Base-by-base conservation (phyloP, 2,797 vertebrate genomes). In the Cyclura pinguis region DNA sequence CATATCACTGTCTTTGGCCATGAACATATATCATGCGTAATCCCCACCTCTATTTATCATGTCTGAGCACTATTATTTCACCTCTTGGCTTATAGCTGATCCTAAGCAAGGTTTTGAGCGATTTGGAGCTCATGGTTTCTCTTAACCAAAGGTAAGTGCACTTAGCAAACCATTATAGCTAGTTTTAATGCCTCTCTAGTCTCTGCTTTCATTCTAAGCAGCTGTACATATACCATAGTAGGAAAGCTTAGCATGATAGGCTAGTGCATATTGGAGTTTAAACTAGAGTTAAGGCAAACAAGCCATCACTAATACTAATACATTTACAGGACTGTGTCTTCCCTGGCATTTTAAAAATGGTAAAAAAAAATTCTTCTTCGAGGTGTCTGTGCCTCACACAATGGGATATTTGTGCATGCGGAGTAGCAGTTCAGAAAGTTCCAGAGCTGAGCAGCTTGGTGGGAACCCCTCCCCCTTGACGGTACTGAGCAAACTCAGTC, bases 241-340 rank as follows among this genome's bases (percentile, higher is more conserved):
- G 24, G 42, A 69, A 29, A 14, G 62, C 27, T 72, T 86, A 16
- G 10, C n/a, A 59, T 77, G 35, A 7, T 9, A 35, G 9, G 9
- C 20, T 10, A 76, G 52, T n/a, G 1, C 6, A 38, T 20, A 76
- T 18, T 76, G 13, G 35, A 2, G 14, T 47, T 59, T 86, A 42
- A 77, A 24, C 7, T 55, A 77, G 35, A 57, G n/a, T 85, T 35
- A 57, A 85, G 20, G 32, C 50, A 73, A 47, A 24, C 38, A 57
- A 73, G 38, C 67, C n/a, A 27, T n/a, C 22, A 18, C 59, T 89
- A 84, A 86, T 50, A 35, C 85, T 84, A 38, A 82, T 59, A 80
- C 32, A 2, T 50, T 32, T 69, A 80, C 74, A n/a, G 5, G 8
- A 35, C 3, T 50, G 74, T 73, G 9, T 59, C 27, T 67, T n/a